Conservation (phyloP, 1,140 invertebrate species). For the Hydropsyche tenuis region DNA sequence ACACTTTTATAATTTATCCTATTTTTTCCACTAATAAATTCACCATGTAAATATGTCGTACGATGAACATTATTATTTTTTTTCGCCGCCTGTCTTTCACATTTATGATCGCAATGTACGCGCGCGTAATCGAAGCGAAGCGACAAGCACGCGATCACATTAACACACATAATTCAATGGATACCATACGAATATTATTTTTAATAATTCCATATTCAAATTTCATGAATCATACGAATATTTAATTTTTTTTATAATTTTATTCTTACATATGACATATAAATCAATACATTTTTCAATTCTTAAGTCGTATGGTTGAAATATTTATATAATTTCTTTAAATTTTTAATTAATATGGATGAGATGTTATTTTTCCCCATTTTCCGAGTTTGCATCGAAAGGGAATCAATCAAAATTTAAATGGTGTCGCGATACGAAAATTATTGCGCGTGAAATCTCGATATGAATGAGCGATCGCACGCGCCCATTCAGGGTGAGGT, state of each 20-base stretch:
- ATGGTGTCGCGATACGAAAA: not conserved
- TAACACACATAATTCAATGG: too few species aligned
- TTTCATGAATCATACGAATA: too few species aligned
- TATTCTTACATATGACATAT: too few species aligned
- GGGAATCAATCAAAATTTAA: not conserved
- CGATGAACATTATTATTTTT: conserved; percentile 24
- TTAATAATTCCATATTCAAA: too few species aligned
- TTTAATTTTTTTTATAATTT: too few species aligned
- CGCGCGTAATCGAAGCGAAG: conserved; percentile 11
- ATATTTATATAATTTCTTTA: too few species aligned
- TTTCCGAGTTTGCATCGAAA: too few species aligned
- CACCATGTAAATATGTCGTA: conserved; percentile 37
- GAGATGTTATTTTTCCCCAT: too few species aligned
- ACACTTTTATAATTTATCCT: conserved; percentile 43
- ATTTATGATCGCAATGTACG: conserved; percentile 6
- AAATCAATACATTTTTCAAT: too few species aligned
- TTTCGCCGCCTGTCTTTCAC: conserved; percentile 11
- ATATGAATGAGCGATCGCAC: conserved; percentile 36
- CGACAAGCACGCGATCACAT: conserved; percentile 1
- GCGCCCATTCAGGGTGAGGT: conserved; percentile 37
- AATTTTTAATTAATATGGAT: too few species aligned
- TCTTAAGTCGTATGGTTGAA: too few species aligned
- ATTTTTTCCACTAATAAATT: conserved; percentile 39
- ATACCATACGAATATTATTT: too few species aligned
- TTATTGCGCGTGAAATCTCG: conserved; percentile 33